Evolutionary conservation across 2,888 invertebrate genomes (phyloP).

Genomic region (Tetropium fuscum): DNA sequence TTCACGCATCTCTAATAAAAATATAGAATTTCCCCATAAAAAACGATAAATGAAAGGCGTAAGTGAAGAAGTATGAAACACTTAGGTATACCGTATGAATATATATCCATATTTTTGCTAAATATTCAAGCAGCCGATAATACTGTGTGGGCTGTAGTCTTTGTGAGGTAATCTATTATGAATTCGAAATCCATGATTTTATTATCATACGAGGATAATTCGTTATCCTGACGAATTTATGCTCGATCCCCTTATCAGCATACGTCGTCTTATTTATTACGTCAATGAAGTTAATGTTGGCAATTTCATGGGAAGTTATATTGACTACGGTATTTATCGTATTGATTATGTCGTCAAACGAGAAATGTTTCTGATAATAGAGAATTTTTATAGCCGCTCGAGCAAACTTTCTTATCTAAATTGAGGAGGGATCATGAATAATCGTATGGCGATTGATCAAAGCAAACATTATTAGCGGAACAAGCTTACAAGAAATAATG

Average conservation of each 20-base stretch:
- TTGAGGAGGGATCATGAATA: constrained; percentile 20
- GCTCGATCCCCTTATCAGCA: constrained; percentile 3
- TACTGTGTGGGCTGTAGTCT: no score
- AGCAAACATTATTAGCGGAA: background rate
- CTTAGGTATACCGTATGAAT: no score
- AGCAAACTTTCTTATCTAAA: constrained; percentile 18
- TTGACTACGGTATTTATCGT: constrained; percentile 23
- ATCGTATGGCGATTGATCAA: constrained; percentile 6
- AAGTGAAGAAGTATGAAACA: no score
- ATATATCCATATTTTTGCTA: no score
- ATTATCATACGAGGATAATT: constrained; percentile 2
- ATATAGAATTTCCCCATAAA: no score
- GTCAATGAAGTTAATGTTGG: constrained; percentile 18
- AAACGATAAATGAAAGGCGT: no score
- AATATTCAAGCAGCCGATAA: no score
- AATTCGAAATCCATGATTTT: no score
- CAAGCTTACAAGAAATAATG: constrained; percentile 2
- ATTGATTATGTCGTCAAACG: constrained; percentile 27
- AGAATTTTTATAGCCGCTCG: constrained; percentile 9
- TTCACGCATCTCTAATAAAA: constrained; percentile 20
- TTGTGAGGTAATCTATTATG: no score
- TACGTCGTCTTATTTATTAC: constrained; percentile 13
- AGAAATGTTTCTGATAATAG: constrained; percentile 25
- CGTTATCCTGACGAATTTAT: constrained; percentile 4
- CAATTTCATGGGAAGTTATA: constrained; percentile 16